Evolutionary conservation across 1,140 invertebrate genomes (phyloP).

Genomic region (Macrostomum lignano): DNA sequence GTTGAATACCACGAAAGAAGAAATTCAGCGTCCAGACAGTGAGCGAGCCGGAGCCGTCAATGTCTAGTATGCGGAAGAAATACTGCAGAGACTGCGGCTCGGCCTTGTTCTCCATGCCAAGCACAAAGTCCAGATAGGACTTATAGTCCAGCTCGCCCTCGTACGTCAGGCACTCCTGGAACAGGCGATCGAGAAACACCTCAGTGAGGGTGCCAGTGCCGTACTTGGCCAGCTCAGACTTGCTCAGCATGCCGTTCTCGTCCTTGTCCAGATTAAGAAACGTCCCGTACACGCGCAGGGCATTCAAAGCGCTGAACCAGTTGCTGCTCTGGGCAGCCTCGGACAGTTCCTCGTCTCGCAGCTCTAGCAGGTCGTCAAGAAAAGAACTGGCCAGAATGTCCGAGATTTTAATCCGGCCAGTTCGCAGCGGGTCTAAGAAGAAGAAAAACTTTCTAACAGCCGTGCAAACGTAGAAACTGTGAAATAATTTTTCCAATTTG

Average conservation of each 20-base stretch:
- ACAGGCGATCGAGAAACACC: conserved; percentile 64
- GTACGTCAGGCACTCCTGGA: conserved; percentile 75
- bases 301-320: conserved; percentile 72
- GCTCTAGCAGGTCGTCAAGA: conserved; percentile 58
- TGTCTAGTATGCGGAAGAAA: conserved; percentile 64
- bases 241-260: conserved; percentile 75
- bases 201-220: conserved; percentile 54
- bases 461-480: conserved; percentile 79
- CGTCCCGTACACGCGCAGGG: conserved; percentile 58
- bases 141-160: conserved; percentile 93
- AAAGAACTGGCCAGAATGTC: conserved; percentile 68
- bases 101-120: conserved; percentile 63
- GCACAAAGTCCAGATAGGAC: conserved; percentile 69
- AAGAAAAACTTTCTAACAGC: conserved; percentile 78
- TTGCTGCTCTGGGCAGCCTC: conserved; percentile 55
- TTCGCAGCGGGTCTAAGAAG: conserved; percentile 59
- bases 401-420: conserved; percentile 55
- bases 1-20: conserved; percentile 53
- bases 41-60: conserved; percentile 54
- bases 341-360: conserved; percentile 52
- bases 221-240: conserved; percentile 18
- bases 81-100: conserved; percentile 69
- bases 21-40: conserved; percentile 66
- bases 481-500: conserved; percentile 35
- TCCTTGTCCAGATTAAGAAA: conserved; percentile 73